Conservation (phyloP, 30 jellyfish, hydroid and myxozoan species). For the Cassiopea xamachana region DNA sequence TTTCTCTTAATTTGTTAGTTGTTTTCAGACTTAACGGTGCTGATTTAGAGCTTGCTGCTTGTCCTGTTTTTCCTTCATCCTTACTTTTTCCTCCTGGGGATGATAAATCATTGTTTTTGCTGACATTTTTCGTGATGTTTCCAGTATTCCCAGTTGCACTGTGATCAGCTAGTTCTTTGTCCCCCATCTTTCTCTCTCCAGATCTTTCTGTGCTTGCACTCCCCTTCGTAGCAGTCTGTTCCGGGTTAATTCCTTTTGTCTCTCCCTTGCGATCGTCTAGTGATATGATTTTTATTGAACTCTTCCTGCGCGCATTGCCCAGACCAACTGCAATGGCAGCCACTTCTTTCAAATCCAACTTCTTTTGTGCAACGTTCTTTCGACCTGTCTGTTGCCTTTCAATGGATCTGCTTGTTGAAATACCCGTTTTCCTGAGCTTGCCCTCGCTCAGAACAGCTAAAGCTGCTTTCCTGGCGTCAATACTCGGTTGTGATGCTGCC, state of each 20-base stretch:
- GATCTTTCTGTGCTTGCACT: not conserved
- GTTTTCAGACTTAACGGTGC: not conserved
- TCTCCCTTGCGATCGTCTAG: not conserved
- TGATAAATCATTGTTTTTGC: not conserved
- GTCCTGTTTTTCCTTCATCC: not conserved
- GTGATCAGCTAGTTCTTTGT: not conserved
- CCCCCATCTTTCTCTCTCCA: not conserved
- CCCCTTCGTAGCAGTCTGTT: not conserved
- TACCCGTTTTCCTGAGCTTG: not conserved
- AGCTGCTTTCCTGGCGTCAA: not conserved
- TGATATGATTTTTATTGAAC: slow-evolving; percentile 18
- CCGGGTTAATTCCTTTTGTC: not conserved
- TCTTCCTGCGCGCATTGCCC: slow-evolving; percentile 29
- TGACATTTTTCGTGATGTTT: not conserved
- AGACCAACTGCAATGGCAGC: slow-evolving; percentile 51
- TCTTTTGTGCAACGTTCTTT: slow-evolving; percentile 27
- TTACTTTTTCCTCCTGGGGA: not conserved
- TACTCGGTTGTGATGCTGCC: slow-evolving; percentile 49
- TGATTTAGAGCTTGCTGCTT: not conserved
- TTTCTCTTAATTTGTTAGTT: not conserved
- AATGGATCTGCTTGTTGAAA: slow-evolving; percentile 36
- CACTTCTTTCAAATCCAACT: slow-evolving; percentile 33
- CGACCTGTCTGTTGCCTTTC: slow-evolving; percentile 43
- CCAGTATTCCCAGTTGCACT: not conserved
- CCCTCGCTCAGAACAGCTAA: not conserved